A percentile compares a stretch with the other conserved stretches of the same genome.
Evolutionary conservation across 2,888 invertebrate genomes (phyloP).

Genomic region (Temnothorax rugatulus): DNA sequence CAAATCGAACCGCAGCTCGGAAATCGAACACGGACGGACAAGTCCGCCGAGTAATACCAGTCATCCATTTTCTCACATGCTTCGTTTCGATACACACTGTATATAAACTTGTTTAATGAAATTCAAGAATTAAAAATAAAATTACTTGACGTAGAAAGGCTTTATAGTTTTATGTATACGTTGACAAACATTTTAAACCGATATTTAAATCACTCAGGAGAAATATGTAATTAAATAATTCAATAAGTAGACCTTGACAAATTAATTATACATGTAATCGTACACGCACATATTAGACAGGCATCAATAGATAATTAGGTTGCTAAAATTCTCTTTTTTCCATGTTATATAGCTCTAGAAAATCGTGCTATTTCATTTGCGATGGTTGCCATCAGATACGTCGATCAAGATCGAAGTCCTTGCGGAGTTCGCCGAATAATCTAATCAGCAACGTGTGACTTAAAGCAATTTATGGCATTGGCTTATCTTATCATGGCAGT

Average conservation of each 20-base stretch:
- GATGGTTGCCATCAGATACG: neutral
- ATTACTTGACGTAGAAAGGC: neutral
- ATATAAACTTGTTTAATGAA: neutral
- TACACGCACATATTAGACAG: neutral
- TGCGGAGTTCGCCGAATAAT: slow-evolving; percentile 22
- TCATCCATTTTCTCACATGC: neutral
- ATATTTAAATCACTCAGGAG: neutral
- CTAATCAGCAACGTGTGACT: slow-evolving; percentile 26
- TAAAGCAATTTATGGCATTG: slow-evolving; percentile 36
- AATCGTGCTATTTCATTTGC: neutral
- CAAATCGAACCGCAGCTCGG: slow-evolving; percentile 17
- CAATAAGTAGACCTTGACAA: neutral
- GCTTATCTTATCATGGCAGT: slow-evolving; percentile 65
- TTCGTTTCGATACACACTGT: neutral
- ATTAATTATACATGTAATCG: neutral
- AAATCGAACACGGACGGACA: slow-evolving; percentile 39
- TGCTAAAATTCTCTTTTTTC: neutral
- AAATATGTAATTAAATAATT: slow-evolving; percentile 1
- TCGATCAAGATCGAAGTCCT: neutral
- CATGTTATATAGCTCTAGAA: neutral
- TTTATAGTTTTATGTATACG: neutral
- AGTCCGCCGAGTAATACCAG: neutral
- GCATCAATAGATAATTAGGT: neutral
- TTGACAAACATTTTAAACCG: neutral
- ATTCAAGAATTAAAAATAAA: neutral